Evolutionary conservation across 2,797 vertebrate species (phyloP), one percentile per base, ranked within the genome.

Genomic region (Lagodon rhomboides): DNA sequence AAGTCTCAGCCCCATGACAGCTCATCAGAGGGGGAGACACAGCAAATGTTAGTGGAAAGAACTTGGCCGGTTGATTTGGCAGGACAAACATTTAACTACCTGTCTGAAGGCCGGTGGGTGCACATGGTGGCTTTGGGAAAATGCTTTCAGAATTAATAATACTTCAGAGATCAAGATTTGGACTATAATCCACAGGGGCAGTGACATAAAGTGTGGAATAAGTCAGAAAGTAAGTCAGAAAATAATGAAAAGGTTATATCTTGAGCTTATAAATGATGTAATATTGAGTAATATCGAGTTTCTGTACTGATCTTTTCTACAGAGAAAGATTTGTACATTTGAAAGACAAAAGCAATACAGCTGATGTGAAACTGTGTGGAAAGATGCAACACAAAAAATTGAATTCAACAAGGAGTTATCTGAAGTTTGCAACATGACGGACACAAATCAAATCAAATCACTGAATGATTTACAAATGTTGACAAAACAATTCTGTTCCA

Each of bases 1-100:
- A 56, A 46, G 12, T 2, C 18, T 68, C 34, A 44, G 27, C 30
- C 9, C 50, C 17, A 5, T 41, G 47, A 67, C 34, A 67, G 54
- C 49, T 56, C n/a, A 7, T 77, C 41, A 53, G 17, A 49, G 30
- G 30, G 20, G 72, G 38, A 68, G 34, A 49, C 17, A 54, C 41
- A 9, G 5, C 12, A 59, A 54, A 59, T 58, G 47, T 64, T 41
- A 10, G 13, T 4, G 12, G 13, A 72, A 55, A 38, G 3, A 50
- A 34, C 3, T 10, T 22, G n/a, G 38, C 47, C 16, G 22, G 22
- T 18, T 43, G 12, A 49, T 13, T 1, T 10, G 10, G 22, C 27
- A 41, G 55, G 25, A 51, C 3, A 80, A 69, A 73, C 56, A 12
- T 20, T 30, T 38, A 55, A 44, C 16, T 15, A 5, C 8, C 4